Conservation (phyloP, 2,888 invertebrate species). For the Pterostichus madidus region DNA sequence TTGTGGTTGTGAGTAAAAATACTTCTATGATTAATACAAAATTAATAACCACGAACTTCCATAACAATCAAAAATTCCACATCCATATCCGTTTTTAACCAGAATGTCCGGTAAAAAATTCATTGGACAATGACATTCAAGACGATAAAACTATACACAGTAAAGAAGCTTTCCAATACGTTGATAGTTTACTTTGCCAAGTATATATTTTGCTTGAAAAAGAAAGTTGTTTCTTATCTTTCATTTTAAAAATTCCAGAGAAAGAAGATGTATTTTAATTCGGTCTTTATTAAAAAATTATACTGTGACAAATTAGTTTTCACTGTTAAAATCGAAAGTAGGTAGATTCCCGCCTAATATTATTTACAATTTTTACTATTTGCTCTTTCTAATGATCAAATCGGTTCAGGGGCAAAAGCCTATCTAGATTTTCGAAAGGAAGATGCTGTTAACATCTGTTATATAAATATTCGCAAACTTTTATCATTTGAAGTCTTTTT, state of each 20-base stretch:
- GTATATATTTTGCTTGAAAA: slow-evolving; percentile 41
- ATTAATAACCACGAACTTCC: slow-evolving; percentile 33
- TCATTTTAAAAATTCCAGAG: slow-evolving; percentile 29
- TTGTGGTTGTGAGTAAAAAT: slow-evolving; percentile 30
- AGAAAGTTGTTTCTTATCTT: slow-evolving; percentile 48
- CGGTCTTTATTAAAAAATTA: slow-evolving; percentile 4
- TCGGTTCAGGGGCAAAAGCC: no score
- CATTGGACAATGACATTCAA: slow-evolving; percentile 45
- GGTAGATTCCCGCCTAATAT: no score
- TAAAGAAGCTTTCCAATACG: slow-evolving; percentile 40
- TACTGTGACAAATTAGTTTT: slow-evolving; percentile 23
- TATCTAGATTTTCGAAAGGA: no score
- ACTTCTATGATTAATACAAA: slow-evolving; percentile 11
- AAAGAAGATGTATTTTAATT: slow-evolving; percentile 23
- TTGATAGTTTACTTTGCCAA: slow-evolving; percentile 1
- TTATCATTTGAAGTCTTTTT: no score
- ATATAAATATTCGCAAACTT: no score
- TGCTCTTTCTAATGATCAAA: no score
- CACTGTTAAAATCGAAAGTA: slow-evolving; percentile 30
- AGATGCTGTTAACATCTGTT: no score
- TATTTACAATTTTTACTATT: no score
- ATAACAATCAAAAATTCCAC: not conserved
- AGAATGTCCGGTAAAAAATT: slow-evolving; percentile 26
- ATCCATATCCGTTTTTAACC: slow-evolving; percentile 51
- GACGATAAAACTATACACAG: slow-evolving; percentile 3